Evolutionary conservation across 2,888 invertebrate genomes (phyloP), one percentile per base, ranked within the genome.

Genomic region (Caenorhabditis plicata): DNA sequence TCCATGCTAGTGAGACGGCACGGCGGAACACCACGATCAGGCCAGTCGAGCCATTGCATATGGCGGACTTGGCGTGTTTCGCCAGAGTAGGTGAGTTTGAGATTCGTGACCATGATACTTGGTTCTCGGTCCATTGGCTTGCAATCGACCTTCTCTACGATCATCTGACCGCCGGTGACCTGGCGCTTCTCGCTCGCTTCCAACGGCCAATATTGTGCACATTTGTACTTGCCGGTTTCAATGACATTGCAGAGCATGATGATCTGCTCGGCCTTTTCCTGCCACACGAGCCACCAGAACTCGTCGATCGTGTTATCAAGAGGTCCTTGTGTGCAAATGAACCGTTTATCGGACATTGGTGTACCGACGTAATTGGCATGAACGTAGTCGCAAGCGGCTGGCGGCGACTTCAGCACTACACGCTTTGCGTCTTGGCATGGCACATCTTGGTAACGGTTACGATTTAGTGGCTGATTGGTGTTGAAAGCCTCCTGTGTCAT

Each of bases 181-280:
- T 53, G 45, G 15, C 48, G 36, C 26, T 48, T 66, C 38, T 58
- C 56, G 5, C 53, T 53, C 13, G 23, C 32, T 19, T 53, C 46
- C 41, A 45, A 26, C 22, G 73, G 73, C 73, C 73, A 73, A 38
- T 73, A 73, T 46, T 71, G 68, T 4, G 73, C 68, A 83, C 96
- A 96, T 85, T 96, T 96, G 47, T 35, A 47, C 43, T 64, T 58
- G 89, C 65, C 64, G 15, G 46, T 54, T 47, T 75, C 75, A 26
- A 70, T 51, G 4, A 47, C 33, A 52, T 69, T 71, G 60, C 76
- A 76, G 22, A 76, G 51, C 68, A 68, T 68, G 27, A 68, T 38
- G 39, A 68, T 64, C 29, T 48, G 48, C 15, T 56, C 61, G 8
- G 57, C 53, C 15, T 50, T 52, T 31, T 68, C 61, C 43, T 68